Conservation (phyloP, 2,888 invertebrate species). For the Cheilosia variabilis region DNA sequence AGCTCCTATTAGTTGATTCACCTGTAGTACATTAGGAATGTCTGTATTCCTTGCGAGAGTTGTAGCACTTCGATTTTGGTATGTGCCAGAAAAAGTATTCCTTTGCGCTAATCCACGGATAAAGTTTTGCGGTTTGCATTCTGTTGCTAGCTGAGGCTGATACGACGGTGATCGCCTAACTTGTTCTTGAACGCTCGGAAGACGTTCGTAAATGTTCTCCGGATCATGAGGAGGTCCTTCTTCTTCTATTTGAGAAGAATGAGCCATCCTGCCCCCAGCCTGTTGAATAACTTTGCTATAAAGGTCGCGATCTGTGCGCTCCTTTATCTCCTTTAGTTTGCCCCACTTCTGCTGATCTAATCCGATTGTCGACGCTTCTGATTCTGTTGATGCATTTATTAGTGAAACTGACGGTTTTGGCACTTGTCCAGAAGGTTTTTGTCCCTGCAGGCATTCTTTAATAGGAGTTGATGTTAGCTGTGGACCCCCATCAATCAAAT, state of each 20-base stretch:
- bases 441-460: conserved; percentile 47
- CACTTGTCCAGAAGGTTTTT: conserved; percentile 48
- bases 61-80: conserved; percentile 79
- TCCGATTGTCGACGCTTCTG: conserved; percentile 55
- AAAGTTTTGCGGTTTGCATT: conserved; percentile 77
- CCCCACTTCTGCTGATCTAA: conserved; percentile 81
- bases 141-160: conserved; percentile 74
- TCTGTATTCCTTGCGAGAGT: conserved; percentile 78
- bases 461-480: conserved; percentile 79
- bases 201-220: conserved; percentile 81
- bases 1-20: conserved; percentile 14
- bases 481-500: conserved; percentile 77
- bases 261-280: conserved; percentile 72
- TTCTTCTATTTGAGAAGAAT: neutral
- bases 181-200: conserved; percentile 76
- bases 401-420: conserved; percentile 52
- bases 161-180: conserved; percentile 56
- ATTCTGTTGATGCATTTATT: conserved; percentile 57
- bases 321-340: conserved; percentile 81
- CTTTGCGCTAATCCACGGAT: conserved; percentile 81
- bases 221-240: conserved; percentile 64
- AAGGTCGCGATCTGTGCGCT: conserved; percentile 81
- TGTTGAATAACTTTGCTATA: conserved; percentile 81
- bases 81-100: conserved; percentile 81
- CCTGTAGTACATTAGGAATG: conserved; percentile 56